A percentile compares a stretch with the other conserved stretches of the same genome.
phyloP scores from a whole-genome alignment of 1,140 invertebrate genomes.

The Fragariocoptes setiger region DNA sequence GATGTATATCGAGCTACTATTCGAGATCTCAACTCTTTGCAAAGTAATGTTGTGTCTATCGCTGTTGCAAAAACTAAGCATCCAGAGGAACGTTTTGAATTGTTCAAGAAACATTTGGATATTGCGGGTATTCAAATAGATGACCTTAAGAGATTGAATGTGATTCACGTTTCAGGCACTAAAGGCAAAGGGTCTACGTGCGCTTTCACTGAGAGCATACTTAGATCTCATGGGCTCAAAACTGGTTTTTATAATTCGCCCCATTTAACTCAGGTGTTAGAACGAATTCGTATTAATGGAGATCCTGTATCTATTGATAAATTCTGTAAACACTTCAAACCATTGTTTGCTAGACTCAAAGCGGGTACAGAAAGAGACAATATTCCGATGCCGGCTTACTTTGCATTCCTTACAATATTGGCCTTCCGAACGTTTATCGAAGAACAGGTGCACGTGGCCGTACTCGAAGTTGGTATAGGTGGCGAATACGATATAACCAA shows the following conservation, averaged over 20 bases:
- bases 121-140: conserved; percentile 10
- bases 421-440: conserved; percentile 57
- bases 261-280: conserved; percentile 62
- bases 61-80: conserved; percentile 21
- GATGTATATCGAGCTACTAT: conserved; percentile 19
- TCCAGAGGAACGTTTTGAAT: conserved; percentile 14
- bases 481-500: conserved; percentile 82
- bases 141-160: conserved; percentile 26
- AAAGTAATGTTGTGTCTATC: conserved; percentile 30
- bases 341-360: conserved; percentile 32
- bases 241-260: conserved; percentile 81
- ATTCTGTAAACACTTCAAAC: conserved; percentile 54
- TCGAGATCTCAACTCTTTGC: conserved; percentile 27
- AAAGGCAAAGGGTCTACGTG: conserved; percentile 79
- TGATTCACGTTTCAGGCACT: conserved; percentile 79
- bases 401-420: conserved; percentile 68
- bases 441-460: conserved; percentile 54
- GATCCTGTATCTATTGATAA: conserved; percentile 30
- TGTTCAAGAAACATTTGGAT: conserved; percentile 22
- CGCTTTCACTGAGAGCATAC: conserved; percentile 60
- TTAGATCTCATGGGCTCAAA: conserved; percentile 43
- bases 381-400: conserved; percentile 45
- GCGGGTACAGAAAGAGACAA: conserved; percentile 17
- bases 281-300: conserved; percentile 67
- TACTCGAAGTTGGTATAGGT: conserved; percentile 90